phyloP scores from a whole-genome alignment of 2,888 invertebrate species.

The Nomada goodeniana region DNA sequence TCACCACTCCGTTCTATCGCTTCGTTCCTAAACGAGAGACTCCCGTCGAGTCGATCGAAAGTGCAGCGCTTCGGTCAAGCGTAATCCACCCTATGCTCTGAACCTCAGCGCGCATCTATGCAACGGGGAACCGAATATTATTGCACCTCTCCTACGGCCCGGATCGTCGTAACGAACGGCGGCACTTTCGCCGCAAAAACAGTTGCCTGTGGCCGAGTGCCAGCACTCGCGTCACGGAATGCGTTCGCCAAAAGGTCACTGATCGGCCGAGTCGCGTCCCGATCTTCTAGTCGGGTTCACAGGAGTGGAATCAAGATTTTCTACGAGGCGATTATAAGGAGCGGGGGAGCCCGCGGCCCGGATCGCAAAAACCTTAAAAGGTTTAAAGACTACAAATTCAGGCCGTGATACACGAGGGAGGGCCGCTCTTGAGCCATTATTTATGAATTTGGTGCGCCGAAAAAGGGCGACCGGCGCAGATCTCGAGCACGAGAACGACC shows the following conservation, averaged over 20 bases:
- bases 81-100: no score
- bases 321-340: slow-evolving; percentile 64
- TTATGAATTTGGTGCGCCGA: slow-evolving; percentile 82
- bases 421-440: slow-evolving; percentile 80
- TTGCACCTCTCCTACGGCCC: no score
- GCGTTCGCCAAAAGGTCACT: slow-evolving; percentile 61
- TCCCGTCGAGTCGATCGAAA: no score
- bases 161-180: no score
- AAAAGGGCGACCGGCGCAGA: slow-evolving; percentile 71
- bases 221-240: slow-evolving; percentile 53
- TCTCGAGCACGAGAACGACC: slow-evolving; percentile 30
- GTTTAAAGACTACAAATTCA: slow-evolving; percentile 82
- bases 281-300: slow-evolving; percentile 50
- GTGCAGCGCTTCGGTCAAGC: no score
- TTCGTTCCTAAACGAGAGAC: no score
- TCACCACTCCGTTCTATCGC: no score
- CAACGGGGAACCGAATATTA: no score
- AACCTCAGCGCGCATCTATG: no score
- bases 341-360: slow-evolving; percentile 50
- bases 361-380: slow-evolving; percentile 81
- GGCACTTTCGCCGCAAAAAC: background rate
- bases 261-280: slow-evolving; percentile 55
- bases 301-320: slow-evolving; percentile 27
- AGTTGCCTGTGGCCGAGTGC: slow-evolving; percentile 28
- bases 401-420: slow-evolving; percentile 72